Evolutionary conservation across 2,113 vertebrate species (phyloP).

Genomic region (Microtus oregoni): DNA sequence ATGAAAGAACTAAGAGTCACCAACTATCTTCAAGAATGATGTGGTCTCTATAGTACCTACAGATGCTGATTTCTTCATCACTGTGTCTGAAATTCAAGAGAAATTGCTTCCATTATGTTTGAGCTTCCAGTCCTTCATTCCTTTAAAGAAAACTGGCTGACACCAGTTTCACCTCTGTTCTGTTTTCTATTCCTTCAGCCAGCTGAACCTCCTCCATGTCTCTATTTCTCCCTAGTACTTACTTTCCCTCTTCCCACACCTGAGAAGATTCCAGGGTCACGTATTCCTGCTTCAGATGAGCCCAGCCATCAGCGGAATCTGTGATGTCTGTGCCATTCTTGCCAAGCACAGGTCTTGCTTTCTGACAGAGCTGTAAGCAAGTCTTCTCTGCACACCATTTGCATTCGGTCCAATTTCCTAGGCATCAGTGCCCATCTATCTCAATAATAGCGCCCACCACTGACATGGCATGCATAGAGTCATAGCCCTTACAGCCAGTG

Average conservation of each 20-base stretch:
- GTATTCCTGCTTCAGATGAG: constrained; percentile 49
- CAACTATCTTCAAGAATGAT: not conserved
- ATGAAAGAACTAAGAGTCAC: not conserved
- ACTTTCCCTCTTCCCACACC: not conserved
- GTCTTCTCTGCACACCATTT: not conserved
- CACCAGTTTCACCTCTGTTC: constrained; percentile 16
- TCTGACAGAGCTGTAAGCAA: not conserved
- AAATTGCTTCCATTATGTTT: not conserved
- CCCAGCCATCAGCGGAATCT: not conserved
- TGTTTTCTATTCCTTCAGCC: not conserved
- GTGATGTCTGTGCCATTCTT: not conserved
- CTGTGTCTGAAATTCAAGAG: not conserved
- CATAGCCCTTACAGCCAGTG: constrained; percentile 22
- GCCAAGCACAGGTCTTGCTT: not conserved
- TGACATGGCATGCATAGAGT: not conserved
- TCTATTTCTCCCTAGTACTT: not conserved
- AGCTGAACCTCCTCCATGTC: not conserved
- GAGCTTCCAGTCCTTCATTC: not conserved
- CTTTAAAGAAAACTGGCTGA: constrained; percentile 44
- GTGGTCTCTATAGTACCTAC: not conserved
- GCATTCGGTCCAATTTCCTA: not conserved
- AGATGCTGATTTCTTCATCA: not conserved
- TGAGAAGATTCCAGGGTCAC: constrained; percentile 34
- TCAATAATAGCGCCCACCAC: not conserved
- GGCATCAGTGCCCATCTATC: not conserved